Evolutionary conservation across 2,797 vertebrate genomes (phyloP).

Genomic region (Rhadinocentrus ornatus): DNA sequence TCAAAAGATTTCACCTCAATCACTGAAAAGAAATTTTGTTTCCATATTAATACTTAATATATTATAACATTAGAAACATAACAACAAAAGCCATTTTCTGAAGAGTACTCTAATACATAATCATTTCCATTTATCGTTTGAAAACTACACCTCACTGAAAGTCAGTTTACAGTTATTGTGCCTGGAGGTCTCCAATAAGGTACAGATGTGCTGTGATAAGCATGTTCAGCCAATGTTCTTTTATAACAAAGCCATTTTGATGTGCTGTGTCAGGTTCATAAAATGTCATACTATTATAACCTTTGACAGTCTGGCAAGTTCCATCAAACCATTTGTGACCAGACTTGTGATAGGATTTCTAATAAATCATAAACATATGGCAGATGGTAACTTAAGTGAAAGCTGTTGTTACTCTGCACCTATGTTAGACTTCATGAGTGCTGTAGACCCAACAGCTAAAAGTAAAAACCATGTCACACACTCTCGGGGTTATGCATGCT

Average conservation of each 20-base stretch:
- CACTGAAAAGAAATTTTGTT: background rate
- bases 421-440: constrained; percentile 16
- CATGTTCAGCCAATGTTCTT: constrained; percentile 36
- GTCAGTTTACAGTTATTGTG: constrained; percentile 63
- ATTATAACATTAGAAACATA: background rate
- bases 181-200: constrained; percentile 67
- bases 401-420: constrained; percentile 17
- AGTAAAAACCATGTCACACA: constrained; percentile 28
- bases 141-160: constrained; percentile 39
- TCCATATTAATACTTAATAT: background rate
- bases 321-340: constrained; percentile 22
- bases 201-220: constrained; percentile 45
- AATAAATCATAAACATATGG: constrained; percentile 25
- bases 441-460: constrained; percentile 31
- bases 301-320: constrained; percentile 25
- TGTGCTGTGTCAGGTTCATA: constrained; percentile 56
- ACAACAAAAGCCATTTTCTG: background rate
- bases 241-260: constrained; percentile 64
- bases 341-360: constrained; percentile 33
- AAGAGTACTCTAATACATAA: background rate
- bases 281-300: constrained; percentile 46
- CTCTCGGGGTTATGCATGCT: constrained; percentile 30
- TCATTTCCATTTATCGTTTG: background rate
- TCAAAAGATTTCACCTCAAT: background rate
- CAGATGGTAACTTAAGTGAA: constrained; percentile 14